Evolutionary conservation across 2,888 invertebrate species (phyloP), one percentile per base, ranked within the genome.

Genomic region (Zelleria hepariella): DNA sequence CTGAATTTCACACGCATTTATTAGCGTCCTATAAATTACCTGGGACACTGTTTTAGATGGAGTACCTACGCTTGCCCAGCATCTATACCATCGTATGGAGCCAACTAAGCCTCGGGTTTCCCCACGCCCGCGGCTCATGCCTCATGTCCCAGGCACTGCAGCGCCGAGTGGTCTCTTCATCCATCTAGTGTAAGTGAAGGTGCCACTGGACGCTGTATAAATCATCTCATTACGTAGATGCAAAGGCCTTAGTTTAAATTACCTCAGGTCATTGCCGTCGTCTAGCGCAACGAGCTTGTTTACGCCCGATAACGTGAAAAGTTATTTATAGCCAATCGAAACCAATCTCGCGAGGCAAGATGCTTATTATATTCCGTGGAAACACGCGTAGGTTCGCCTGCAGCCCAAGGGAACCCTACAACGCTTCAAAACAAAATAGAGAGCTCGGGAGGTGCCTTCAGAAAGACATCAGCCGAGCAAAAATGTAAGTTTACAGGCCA

Each of bases 391-490:
- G 32, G 1, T 15, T 15, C 1, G n/a, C n/a, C n/a, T n/a, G n/a
- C n/a, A n/a, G n/a, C 32, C 32, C 32, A 10, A 15, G 32, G 51
- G 51, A 51, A 51, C 54, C 26, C 54, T 54, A 54, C n/a, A 54
- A 51, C 21, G 26, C 26, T 54, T 26, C 26, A 23, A 25, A 54
- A 27, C 54, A 54, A 54, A 54, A 26, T 26, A 26, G 54, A 26
- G 25, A 51, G 51, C 51, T 51, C 51, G 25, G 26, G 26, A 26
- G 24, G 24, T 26, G 27, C 26, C 54, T 24, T 54, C 54, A 54
- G 27, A 26, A 26, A 54, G 54, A 54, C 54, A 54, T 54, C 54
- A 54, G 54, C 25, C 54, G 18, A 20, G 51, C 51, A 51, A 51
- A 51, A 51, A 51, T 51, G 51, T 25, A 18, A 54, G 26, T 24